Conservation (phyloP, 2,888 invertebrate species). For the Amphipoea oculea region DNA sequence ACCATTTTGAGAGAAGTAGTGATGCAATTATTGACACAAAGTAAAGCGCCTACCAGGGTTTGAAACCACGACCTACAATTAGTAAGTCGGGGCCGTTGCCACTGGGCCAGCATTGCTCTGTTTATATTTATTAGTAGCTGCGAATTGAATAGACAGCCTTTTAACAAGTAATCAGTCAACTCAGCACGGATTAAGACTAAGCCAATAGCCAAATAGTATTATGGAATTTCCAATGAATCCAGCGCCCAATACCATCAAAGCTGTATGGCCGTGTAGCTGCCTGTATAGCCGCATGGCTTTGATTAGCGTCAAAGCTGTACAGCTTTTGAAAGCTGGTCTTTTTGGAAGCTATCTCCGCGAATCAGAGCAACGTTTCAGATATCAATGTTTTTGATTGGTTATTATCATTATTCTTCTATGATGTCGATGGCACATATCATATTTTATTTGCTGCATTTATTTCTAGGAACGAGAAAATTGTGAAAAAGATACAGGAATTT, state of each 20-base stretch:
- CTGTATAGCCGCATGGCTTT: conserved; percentile 20
- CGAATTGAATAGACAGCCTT: conserved; percentile 3
- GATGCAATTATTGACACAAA: neutral
- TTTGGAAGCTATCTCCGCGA: neutral
- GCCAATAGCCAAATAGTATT: conserved; percentile 32
- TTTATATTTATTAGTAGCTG: neutral
- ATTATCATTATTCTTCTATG: neutral
- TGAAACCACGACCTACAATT: neutral
- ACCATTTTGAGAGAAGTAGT: neutral
- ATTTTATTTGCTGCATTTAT: neutral
- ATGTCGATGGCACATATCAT: neutral
- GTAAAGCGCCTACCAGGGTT: neutral
- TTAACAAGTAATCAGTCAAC: conserved; percentile 44
- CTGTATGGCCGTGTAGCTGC: neutral
- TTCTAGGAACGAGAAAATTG: neutral
- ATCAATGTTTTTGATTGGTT: neutral
- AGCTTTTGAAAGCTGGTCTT: conserved; percentile 19
- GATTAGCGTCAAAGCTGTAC: conserved; percentile 14
- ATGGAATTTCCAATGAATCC: conserved; percentile 21
- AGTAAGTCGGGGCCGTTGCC: neutral
- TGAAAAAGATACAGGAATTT: neutral
- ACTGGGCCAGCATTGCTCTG: neutral
- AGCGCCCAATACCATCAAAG: conserved; percentile 41
- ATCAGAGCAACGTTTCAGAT: conserved; percentile 24
- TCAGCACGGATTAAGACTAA: conserved; percentile 23